Evolutionary conservation across 2,888 invertebrate genomes (phyloP).

Genomic region (Lasioglossum leucozonium): DNA sequence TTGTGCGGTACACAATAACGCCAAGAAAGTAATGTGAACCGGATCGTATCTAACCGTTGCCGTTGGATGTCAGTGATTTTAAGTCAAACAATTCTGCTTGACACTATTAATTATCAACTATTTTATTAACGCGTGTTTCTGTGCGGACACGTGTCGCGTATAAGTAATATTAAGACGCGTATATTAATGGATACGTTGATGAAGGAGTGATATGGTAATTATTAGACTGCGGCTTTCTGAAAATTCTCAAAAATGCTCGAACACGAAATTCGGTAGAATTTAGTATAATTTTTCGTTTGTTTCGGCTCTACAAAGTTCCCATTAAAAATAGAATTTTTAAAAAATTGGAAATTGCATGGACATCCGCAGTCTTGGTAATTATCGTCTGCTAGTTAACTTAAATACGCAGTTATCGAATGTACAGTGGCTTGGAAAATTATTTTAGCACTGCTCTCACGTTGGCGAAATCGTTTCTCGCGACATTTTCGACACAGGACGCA

Average conservation of each 20-base stretch:
- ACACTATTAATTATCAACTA: constrained; percentile 19
- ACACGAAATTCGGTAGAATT: no score
- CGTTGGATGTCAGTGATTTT: constrained; percentile 15
- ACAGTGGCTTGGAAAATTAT: background rate
- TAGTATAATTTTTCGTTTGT: no score
- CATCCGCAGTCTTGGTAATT: no score
- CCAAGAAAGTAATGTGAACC: constrained; percentile 64
- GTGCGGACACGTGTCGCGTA: background rate
- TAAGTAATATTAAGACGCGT: background rate
- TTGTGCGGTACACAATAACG: constrained; percentile 31
- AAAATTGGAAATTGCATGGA: no score
- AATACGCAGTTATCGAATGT: no score
- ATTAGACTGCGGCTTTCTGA: no score
- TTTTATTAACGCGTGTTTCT: background rate
- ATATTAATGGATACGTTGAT: no score
- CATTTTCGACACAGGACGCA: constrained; percentile 21
- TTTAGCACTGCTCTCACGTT: background rate
- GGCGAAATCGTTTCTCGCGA: constrained; percentile 16
- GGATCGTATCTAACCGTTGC: constrained; percentile 45
- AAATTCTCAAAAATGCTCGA: no score
- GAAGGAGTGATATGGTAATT: no score
- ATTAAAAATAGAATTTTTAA: no score
- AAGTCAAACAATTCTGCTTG: constrained; percentile 39
- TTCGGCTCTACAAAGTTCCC: no score
- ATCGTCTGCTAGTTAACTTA: no score